phyloP scores from a whole-genome alignment of 2,888 invertebrate species.

The Exephanes ischioxanthus region DNA sequence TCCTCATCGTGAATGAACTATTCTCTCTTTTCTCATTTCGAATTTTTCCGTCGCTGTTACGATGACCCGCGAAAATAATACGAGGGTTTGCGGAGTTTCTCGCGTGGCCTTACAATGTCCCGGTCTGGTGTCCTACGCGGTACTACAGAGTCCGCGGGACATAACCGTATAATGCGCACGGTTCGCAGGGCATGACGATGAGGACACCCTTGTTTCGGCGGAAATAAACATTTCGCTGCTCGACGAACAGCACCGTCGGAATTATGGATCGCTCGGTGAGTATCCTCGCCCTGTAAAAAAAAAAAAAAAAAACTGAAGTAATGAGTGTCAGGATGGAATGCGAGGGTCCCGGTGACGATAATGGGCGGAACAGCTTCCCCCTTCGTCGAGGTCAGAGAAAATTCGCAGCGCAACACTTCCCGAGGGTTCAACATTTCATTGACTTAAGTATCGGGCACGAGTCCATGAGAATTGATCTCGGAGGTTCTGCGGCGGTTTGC shows the following conservation, averaged over 20 bases:
- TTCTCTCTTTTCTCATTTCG: slow-evolving; percentile 71
- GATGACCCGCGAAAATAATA: slow-evolving; percentile 11
- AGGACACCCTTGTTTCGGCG: slow-evolving; percentile 67
- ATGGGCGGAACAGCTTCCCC: neutral
- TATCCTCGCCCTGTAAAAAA: slow-evolving; percentile 1
- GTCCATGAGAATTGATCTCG: too few species aligned
- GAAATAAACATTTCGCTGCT: slow-evolving; percentile 73
- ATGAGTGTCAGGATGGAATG: neutral
- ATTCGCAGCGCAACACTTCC: neutral
- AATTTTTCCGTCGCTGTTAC: slow-evolving; percentile 48
- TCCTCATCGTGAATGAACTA: slow-evolving; percentile 62
- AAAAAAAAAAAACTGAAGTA: neutral
- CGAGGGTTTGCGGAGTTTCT: slow-evolving; percentile 4
- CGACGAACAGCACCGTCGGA: slow-evolving; percentile 60
- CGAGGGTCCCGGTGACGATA: neutral
- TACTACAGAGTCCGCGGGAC: slow-evolving; percentile 34
- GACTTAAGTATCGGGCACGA: too few species aligned
- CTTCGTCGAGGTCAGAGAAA: neutral
- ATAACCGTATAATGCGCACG: slow-evolving; percentile 49
- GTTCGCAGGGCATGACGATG: slow-evolving; percentile 12
- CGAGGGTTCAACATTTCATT: neutral
- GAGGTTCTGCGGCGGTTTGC: too few species aligned
- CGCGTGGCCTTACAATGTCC: neutral
- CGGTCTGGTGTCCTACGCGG: neutral
- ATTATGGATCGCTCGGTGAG: slow-evolving; percentile 68